Base-by-base conservation (phyloP, 2,888 invertebrate species). In the Crossocerus cetratus region DNA sequence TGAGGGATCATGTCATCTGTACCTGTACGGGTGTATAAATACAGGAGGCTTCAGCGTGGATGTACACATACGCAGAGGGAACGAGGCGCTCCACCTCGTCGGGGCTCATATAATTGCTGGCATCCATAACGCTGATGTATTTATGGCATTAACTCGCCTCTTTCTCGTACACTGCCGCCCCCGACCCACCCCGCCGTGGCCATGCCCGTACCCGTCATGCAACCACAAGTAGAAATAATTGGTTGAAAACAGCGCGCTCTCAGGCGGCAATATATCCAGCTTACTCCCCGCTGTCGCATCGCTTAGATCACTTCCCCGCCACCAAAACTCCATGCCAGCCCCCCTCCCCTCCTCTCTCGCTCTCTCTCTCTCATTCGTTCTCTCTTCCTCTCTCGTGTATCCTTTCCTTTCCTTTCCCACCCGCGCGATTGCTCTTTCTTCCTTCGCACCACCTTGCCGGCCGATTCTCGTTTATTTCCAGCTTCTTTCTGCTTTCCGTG, bases 181-280 rank as follows among this genome's bases (percentile, higher is more conserved):
- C 83, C 84, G 91, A 91, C 91, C 90, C 81, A 88, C 89, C 90
- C 90, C 83, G 74, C 81, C 79, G 67, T 80, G 76, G 77, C 78
- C 83, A 64, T 83, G 82, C 81, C 80, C 83, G 77, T 82, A 92
- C 92, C 91, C 93, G 93, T 90, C 88, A 92, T 93, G 93, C 93
- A 92, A 92, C 92, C 87, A 87, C 89, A 88, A 89, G 88, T 88
- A 89, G 88, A 89, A 89, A 90, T 89, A 89, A 89, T 90, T 89
- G 88, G 88, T 89, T 87, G 88, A 89, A 90, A 89, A 89, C 87
- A 86, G 86, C 87, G 84, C 84, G 84, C 86, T 88, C 88, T 87
- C 86, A 84, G 84, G 80, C 84, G 84, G 88, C 86, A 88, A 89
- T 89, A 89, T 89, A 89, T 89, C 86, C 88, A 87, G 88, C 89